A percentile compares a stretch with the other conserved stretches of the same genome.
phyloP scores from a whole-genome alignment of 2,113 vertebrate species.

The Vidua chalybeata region DNA sequence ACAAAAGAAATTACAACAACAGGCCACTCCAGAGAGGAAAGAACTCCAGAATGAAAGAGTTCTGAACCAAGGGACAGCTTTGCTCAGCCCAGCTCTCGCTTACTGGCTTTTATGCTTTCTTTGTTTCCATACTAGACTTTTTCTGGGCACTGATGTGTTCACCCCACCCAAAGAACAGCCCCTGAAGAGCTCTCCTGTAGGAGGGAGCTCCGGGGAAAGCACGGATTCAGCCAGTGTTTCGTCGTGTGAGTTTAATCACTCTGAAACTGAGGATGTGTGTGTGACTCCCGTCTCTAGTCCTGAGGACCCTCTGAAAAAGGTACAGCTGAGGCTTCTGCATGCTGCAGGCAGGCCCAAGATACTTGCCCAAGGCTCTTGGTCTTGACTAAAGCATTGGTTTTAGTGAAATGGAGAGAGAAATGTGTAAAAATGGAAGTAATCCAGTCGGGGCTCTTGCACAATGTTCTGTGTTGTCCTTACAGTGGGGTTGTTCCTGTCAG shows the following conservation, averaged over 20 bases:
- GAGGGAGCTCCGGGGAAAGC: conserved; percentile 90
- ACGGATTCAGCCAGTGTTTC: conserved; percentile 92
- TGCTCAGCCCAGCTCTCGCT: background rate
- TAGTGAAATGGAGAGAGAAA: background rate
- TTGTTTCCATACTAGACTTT: conserved; percentile 72
- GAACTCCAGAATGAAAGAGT: background rate
- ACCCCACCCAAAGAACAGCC: conserved; percentile 82
- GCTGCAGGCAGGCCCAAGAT: background rate
- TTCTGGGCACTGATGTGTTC: conserved; percentile 81
- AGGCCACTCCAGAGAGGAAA: background rate
- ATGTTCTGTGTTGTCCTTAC: background rate
- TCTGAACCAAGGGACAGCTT: background rate
- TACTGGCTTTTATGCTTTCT: background rate
- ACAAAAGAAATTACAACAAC: background rate
- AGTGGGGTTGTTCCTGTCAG: background rate
- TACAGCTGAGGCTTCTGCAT: background rate
- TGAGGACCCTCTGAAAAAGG: conserved; percentile 83
- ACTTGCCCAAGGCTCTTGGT: background rate
- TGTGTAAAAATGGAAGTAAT: background rate
- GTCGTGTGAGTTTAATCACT: conserved; percentile 87
- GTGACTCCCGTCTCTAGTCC: conserved; percentile 68
- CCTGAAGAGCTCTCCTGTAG: conserved; percentile 74
- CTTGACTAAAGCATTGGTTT: background rate
- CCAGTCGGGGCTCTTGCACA: background rate
- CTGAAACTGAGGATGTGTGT: conserved; percentile 78